Evolutionary conservation across 2,113 vertebrate genomes (phyloP), one percentile per base, ranked within the genome.

Genomic region (Rissa tridactyla): DNA sequence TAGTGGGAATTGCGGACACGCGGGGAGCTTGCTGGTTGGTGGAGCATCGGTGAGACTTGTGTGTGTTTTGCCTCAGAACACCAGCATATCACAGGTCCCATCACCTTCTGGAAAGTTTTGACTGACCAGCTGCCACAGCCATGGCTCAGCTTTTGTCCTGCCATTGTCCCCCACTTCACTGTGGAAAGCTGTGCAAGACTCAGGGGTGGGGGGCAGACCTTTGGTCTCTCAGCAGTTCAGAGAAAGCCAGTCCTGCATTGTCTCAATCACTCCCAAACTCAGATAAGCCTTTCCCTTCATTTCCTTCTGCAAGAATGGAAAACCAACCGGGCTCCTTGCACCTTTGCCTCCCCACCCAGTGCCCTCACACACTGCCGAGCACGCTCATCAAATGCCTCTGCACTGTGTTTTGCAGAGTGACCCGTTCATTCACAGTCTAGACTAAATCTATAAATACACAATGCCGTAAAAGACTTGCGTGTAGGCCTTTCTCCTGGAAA

Each of bases 401-500:
- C 42, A 29, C 57, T 61, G 40, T 68, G 34, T 80, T 87, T 73
- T 78, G 29, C 60, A 44, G 57, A 88, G 57, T 49, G 61, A 94
- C 79, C 83, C 13, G 1, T 92, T 89, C 86, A 90, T 91, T 93
- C 60, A 73, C 75, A 83, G 27, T 27, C 49, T 13, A 91, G 44
- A 30, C 32, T 88, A 57, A 62, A 64, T 49, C 66, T 93, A 86
- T 84, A 83, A 93, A 88, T 88, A 94, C 51, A 75, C 73, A 66
- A 60, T 20, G 29, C 54, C 82, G 72, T 65, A 94, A 95, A 96
- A 92, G 66, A 40, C 21, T 76, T 69, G 16, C 38, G 68, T 90
- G 61, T 88, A 68, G 86, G 20, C 47, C 82, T 89, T 95, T 94
- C 64, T 78, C 82, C 65, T 82, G 78, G 68, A 87, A 82, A 75